phyloP scores from a whole-genome alignment of 92 coral and sea anemone species.

The Zoanthus gigantus region DNA sequence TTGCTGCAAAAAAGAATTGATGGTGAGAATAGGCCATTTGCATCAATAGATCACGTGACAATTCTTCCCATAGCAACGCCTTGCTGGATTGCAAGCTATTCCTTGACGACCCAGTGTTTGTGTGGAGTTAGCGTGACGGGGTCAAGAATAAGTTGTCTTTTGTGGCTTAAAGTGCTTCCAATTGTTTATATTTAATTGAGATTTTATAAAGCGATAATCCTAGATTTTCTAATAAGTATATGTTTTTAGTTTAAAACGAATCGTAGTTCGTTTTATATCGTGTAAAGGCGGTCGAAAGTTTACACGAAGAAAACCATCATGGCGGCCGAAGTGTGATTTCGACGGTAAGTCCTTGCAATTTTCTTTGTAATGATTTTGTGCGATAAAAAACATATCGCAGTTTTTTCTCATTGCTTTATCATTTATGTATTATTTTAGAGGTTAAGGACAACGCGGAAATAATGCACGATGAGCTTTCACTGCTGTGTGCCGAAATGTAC shows the following conservation, averaged over 20 bases:
- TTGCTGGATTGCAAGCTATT: too few species aligned
- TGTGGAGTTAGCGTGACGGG: too few species aligned
- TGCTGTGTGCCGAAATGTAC: constrained; percentile 57
- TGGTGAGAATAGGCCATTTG: too few species aligned
- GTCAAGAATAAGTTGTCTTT: too few species aligned
- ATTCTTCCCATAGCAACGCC: too few species aligned
- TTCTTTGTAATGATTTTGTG: constrained; percentile 3
- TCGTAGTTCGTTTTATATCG: constrained; percentile 10
- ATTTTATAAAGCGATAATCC: too few species aligned
- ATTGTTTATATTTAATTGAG: background rate
- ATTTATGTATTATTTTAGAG: constrained; percentile 3
- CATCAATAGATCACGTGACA: too few species aligned
- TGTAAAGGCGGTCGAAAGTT: background rate
- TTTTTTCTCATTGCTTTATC: constrained; percentile 9
- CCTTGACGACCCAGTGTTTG: too few species aligned
- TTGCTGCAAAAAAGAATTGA: constrained; percentile 34
- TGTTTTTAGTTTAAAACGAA: background rate
- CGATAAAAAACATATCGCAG: constrained; percentile 4
- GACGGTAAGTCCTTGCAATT: background rate
- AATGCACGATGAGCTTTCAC: constrained; percentile 13
- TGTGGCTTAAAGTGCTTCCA: too few species aligned
- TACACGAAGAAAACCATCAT: constrained; percentile 17
- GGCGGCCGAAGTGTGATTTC: constrained; percentile 21
- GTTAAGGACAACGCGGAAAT: constrained; percentile 14
- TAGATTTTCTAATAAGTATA: too few species aligned